Base-by-base conservation (phyloP, 2,888 invertebrate genomes). In the Folsomia manolachei region DNA sequence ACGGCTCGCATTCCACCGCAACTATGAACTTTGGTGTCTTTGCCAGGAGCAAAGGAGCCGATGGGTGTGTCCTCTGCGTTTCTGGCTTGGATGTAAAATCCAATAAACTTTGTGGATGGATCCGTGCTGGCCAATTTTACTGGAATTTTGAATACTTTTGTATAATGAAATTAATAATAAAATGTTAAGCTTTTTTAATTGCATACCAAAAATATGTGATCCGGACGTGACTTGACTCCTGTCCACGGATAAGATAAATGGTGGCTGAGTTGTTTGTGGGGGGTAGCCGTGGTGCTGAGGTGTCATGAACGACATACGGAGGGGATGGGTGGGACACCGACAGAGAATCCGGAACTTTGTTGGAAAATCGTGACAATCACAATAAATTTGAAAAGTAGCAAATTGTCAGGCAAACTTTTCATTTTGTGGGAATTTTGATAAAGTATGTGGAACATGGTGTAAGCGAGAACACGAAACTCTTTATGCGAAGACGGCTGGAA, bases 51-150 rank as follows among this genome's bases (percentile, higher is more conserved):
- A 14, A 66, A 71, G 11, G 18, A 53, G 1, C 71, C 71, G 52
- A 71, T 51, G 2, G 71, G 62, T 0, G 1, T 18, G n/a, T 67
- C 67, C 1, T 71, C 26, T 1, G 23, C 24, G 25, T 71, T 53
- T 27, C 71, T 66, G 18, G 71, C 71, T 71, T 71, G 71, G 4
- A 71, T 9, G 27, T 71, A 71, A 39, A 71, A 71, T 60, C 71
- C 71, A n/a, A 71, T 71, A 14, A 65, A 65, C 39, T 66, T 27
- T 19, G 65, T 64, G 14, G 25, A 21, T 14, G 60, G 56, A 1
- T 27, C 26, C 18, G 21, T 61, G 4, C 24, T 60, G n/a, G 25
- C 27, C 24, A 71, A 19, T n/a, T 23, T 70, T 9, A 70, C 70
- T 23, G 2, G 11, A 24, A 11, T 62, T 62, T n/a, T 18, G 14